These are phyloP conservation scores for Apotomis betuletana DNA, from an alignment of 2,888 invertebrate species.

Conservation along the genomic window DNA sequence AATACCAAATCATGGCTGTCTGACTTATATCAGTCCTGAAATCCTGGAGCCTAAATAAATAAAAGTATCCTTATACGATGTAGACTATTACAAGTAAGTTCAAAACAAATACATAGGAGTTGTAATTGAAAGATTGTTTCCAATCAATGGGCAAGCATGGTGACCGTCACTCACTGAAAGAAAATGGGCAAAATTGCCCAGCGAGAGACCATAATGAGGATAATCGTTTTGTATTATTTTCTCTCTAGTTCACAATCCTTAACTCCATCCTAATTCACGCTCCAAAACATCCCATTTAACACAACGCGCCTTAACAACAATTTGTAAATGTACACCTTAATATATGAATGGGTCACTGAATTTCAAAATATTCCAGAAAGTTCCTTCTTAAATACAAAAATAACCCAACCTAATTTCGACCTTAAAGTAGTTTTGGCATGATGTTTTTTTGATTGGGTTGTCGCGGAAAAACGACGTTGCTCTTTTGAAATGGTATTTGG, in stretches of 20 bases:
- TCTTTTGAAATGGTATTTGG: conserved; percentile 39
- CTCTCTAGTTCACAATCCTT: not conserved
- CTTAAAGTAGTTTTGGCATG: conserved; percentile 12
- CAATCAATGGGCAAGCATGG: too few species aligned
- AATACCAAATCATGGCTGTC: too few species aligned
- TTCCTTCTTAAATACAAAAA: conserved; percentile 14
- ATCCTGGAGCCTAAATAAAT: too few species aligned
- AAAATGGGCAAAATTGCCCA: not conserved
- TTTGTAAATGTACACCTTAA: conserved; percentile 41
- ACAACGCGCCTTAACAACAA: conserved; percentile 37
- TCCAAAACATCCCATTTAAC: conserved; percentile 36
- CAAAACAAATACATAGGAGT: too few species aligned
- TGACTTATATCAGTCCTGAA: too few species aligned
- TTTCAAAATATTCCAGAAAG: conserved; percentile 26
- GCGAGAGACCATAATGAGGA: not conserved
- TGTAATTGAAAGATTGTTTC: too few species aligned
- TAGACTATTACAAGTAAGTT: too few species aligned
- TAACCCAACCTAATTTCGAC: not conserved
- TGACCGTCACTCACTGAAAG: not conserved
- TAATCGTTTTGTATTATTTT: not conserved
- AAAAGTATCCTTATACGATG: too few species aligned
- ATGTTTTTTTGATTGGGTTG: conserved; percentile 38
- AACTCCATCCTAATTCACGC: conserved; percentile 16
- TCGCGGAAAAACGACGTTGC: conserved; percentile 12
- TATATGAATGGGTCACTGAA: conserved; percentile 41